phyloP scores from a whole-genome alignment of 2,797 vertebrate species.

The Notolabrus celidotus region DNA sequence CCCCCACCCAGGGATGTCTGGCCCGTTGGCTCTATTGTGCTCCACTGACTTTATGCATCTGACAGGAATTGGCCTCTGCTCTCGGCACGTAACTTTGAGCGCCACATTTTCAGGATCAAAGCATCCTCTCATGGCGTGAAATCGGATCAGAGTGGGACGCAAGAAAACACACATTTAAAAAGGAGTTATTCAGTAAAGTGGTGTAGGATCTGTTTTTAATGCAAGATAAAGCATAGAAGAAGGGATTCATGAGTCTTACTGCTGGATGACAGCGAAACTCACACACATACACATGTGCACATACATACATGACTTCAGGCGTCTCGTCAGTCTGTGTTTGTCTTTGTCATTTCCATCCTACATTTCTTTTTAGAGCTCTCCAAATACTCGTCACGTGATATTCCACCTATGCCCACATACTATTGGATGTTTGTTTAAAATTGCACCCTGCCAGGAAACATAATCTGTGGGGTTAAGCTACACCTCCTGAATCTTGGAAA shows the following conservation, averaged over 20 bases:
- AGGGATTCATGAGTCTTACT: slow-evolving; percentile 1
- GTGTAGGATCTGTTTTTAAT: slow-evolving; percentile 8
- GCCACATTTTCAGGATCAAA: slow-evolving; percentile 63
- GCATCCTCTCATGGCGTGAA: slow-evolving; percentile 46
- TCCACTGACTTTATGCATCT: slow-evolving; percentile 57
- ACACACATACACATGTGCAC: too few species aligned
- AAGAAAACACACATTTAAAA: slow-evolving; percentile 9
- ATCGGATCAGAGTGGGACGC: slow-evolving; percentile 5
- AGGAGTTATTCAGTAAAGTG: slow-evolving; percentile 3
- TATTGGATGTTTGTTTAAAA: not conserved
- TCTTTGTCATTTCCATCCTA: not conserved
- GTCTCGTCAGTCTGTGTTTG: not conserved
- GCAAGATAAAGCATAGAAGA: slow-evolving; percentile 17
- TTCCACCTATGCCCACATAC: not conserved
- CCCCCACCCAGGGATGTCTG: slow-evolving; percentile 64
- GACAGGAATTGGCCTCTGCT: slow-evolving; percentile 59
- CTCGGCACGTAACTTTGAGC: slow-evolving; percentile 26
- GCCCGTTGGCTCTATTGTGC: slow-evolving; percentile 65
- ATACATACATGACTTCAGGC: not conserved
- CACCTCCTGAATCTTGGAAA: slow-evolving; percentile 7
- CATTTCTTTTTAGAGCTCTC: not conserved
- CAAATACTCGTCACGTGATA: not conserved
- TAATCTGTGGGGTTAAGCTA: not conserved
- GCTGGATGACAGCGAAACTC: not conserved
- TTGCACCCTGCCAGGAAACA: not conserved